Percentiles rank a stretch among this genome's conserved stretches.
Conservation (phyloP, 2,797 vertebrate genomes). For the Sphaeramia orbicularis region DNA sequence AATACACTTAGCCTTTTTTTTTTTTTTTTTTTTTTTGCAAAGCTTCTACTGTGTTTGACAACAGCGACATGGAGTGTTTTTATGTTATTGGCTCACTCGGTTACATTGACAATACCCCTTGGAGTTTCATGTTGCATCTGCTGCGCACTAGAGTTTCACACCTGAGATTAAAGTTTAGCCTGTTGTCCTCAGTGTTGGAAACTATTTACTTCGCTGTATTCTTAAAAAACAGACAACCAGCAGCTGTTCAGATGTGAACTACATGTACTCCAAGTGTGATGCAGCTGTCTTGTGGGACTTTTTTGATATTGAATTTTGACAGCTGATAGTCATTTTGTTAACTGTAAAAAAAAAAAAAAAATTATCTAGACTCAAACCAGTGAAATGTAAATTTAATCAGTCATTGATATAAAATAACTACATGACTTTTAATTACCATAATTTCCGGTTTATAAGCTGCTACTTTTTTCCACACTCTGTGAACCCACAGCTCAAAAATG, state of each 20-base stretch:
- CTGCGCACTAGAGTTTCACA: background rate
- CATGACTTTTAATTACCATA: too few species aligned
- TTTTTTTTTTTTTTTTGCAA: slow-evolving; percentile 16
- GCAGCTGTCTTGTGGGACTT: slow-evolving; percentile 35
- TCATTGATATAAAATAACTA: too few species aligned
- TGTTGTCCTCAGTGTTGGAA: too few species aligned
- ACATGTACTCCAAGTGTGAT: slow-evolving; percentile 24
- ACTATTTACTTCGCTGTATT: slow-evolving; percentile 11
- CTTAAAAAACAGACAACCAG: background rate
- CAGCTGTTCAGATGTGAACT: background rate
- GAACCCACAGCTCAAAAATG: too few species aligned
- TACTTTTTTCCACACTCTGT: too few species aligned
- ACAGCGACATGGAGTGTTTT: slow-evolving; percentile 26
- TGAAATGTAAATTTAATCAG: too few species aligned
- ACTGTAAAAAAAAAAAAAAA: too few species aligned
- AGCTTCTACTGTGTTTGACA: slow-evolving; percentile 41
- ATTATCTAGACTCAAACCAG: too few species aligned
- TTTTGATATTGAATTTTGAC: background rate
- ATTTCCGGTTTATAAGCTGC: too few species aligned
- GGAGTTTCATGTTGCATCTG: slow-evolving; percentile 7
- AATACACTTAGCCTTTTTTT: slow-evolving; percentile 33
- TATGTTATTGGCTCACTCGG: slow-evolving; percentile 12
- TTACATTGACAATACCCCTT: slow-evolving; percentile 1
- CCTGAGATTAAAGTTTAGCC: too few species aligned
- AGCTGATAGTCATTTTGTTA: too few species aligned